Evolutionary conservation across 2,113 vertebrate species (phyloP).

Genomic region (Podarcis muralis): DNA sequence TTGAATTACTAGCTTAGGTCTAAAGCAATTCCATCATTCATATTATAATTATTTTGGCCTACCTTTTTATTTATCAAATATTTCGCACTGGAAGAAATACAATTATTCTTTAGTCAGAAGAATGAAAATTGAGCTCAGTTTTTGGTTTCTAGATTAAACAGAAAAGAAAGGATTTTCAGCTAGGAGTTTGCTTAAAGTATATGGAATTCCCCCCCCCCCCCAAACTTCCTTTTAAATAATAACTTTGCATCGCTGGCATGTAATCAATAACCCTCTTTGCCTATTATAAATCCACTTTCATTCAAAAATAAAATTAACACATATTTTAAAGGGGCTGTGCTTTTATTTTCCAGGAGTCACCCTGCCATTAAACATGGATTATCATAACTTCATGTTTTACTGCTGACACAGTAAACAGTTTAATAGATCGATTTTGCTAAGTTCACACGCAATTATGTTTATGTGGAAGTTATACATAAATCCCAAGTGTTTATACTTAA

Average conservation of each 20-base stretch:
- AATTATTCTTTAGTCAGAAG: background rate
- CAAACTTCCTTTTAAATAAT: constrained; percentile 35
- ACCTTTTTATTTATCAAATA: background rate
- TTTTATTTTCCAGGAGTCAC: constrained; percentile 65
- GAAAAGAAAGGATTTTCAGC: constrained; percentile 7
- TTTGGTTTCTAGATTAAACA: background rate
- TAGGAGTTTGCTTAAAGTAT: constrained; percentile 45
- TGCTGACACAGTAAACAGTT: constrained; percentile 69
- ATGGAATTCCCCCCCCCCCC: background rate
- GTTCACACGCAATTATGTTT: constrained; percentile 38
- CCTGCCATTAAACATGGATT: constrained; percentile 69
- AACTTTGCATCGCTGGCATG: constrained; percentile 52
- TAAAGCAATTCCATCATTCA: background rate
- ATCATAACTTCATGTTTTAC: constrained; percentile 70
- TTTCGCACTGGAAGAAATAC: background rate
- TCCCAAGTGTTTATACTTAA: constrained; percentile 1
- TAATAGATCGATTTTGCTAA: constrained; percentile 69
- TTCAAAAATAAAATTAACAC: constrained; percentile 55
- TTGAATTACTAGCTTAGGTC: background rate
- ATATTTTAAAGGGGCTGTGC: background rate
- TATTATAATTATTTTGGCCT: background rate
- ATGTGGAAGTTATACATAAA: constrained; percentile 34
- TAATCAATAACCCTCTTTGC: constrained; percentile 40
- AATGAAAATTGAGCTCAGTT: background rate
- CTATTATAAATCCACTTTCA: constrained; percentile 52